Conservation (phyloP, 2,888 invertebrate genomes). For the Coremacera marginata region DNA sequence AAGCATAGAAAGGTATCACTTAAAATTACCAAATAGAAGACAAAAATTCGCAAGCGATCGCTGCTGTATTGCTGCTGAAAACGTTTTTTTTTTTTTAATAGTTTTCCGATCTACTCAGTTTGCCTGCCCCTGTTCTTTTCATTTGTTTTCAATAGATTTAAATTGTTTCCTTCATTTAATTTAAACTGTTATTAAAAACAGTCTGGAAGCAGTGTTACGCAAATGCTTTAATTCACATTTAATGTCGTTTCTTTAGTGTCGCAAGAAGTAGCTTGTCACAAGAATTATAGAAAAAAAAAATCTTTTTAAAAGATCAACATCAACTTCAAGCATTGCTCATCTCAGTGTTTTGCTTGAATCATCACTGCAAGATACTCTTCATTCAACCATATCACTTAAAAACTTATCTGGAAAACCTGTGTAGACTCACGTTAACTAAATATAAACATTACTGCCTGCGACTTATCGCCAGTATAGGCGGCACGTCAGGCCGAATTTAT, state of each 20-base stretch:
- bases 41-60: no score
- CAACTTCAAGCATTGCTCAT: background rate
- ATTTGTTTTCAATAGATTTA: background rate
- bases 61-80: no score
- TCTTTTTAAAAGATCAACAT: background rate
- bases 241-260: background rate
- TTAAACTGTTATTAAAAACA: background rate
- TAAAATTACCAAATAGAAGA: no score
- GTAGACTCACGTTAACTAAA: constrained; percentile 62
- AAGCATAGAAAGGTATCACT: no score
- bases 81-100: no score
- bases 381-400: background rate
- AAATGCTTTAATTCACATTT: constrained; percentile 2
- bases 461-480: background rate
- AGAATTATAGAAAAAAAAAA: no score
- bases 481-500: background rate
- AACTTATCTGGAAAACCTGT: constrained; percentile 50
- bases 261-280: no score
- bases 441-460: constrained; percentile 36
- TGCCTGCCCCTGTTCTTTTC: no score
- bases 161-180: background rate
- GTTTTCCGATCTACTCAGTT: no score
- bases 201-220: no score
- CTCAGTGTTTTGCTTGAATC: constrained; percentile 10
- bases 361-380: background rate